Evolutionary conservation across 2,113 vertebrate genomes (phyloP).

Genomic region (Chrysochloris asiatica): DNA sequence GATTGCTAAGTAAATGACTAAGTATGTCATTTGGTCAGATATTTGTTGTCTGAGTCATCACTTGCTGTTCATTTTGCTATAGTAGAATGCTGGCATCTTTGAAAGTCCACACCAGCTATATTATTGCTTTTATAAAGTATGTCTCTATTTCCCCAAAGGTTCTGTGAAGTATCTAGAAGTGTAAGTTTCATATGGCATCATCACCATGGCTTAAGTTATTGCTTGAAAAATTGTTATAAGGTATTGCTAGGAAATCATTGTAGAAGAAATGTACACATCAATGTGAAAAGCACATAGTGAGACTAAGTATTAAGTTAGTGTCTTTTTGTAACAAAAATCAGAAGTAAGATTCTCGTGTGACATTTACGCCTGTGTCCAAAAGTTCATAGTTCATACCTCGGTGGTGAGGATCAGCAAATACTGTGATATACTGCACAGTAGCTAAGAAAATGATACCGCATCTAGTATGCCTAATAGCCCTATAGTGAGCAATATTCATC

Average conservation of each 20-base stretch:
- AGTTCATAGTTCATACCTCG: not conserved
- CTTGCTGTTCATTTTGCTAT: constrained; percentile 64
- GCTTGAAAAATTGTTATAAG: constrained; percentile 74
- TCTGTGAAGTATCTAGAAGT: constrained; percentile 13
- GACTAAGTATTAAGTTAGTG: constrained; percentile 49
- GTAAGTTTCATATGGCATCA: not conserved
- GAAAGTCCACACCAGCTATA: constrained; percentile 37
- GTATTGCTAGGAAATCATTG: constrained; percentile 82
- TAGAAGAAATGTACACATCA: constrained; percentile 48
- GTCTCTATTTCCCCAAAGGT: constrained; percentile 58
- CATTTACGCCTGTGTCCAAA: not conserved
- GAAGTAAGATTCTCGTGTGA: constrained; percentile 10
- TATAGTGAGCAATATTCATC: constrained; percentile 62
- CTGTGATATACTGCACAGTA: not conserved
- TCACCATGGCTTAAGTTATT: constrained; percentile 82
- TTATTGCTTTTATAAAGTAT: constrained; percentile 75
- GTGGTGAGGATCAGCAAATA: constrained; percentile 25
- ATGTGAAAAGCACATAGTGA: constrained; percentile 45
- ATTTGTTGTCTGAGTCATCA: constrained; percentile 44
- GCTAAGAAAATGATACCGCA: not conserved
- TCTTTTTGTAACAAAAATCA: constrained; percentile 2
- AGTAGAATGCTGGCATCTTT: constrained; percentile 36
- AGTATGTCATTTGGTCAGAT: not conserved
- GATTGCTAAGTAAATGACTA: constrained; percentile 46
- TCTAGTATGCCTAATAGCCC: constrained; percentile 39